Base-by-base conservation (phyloP, 1,140 invertebrate genomes). In the Mizuhopecten yessoensis region DNA sequence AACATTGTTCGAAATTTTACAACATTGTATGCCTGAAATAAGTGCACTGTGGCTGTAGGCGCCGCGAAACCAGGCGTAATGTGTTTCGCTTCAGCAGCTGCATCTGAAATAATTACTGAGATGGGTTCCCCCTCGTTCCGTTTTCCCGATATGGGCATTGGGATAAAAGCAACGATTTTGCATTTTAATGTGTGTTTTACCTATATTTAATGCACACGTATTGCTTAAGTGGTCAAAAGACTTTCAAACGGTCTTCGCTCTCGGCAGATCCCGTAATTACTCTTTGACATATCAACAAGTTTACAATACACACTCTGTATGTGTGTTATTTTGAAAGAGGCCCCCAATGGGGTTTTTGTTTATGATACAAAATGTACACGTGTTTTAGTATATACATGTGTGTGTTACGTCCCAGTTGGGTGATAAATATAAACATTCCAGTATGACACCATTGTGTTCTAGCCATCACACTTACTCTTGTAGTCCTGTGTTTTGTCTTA, bases 101-200 rank as follows among this genome's bases (percentile, higher is more conserved):
- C 5, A 29, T 23, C 57, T 29, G 11, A 75, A 75, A 20, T 57
- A 15, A 75, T 75, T 75, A 75, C 57, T 10, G 11, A 75, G 57
- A n/a, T 75, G 23, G 5, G 57, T 75, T 29, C 57, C 57, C 57
- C 57, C 57, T 45, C n/a, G n/a, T 75, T 75, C 57, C 57, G 57
- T 75, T 75, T 29, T 75, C 57, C 57, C 57, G 57, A 75, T 75
- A 29, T 75, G 57, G 57, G 57, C 57, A 75, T 75, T n/a, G n/a
- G 5, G 57, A 75, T 75, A 75, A 75, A 75, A n/a, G 5, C 57
- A 9, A 29, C 11, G 57, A 75, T 29, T 75, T 7, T 75, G 57
- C 23, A 5, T n/a, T 75, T 75, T 29, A 75, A 29, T 75, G 23
- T 75, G 57, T 75, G n/a, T 29, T 75, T 75, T 23, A 29, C n/a